Conservation (phyloP, 1,140 invertebrate genomes). For the Temnothorax nylanderi region DNA sequence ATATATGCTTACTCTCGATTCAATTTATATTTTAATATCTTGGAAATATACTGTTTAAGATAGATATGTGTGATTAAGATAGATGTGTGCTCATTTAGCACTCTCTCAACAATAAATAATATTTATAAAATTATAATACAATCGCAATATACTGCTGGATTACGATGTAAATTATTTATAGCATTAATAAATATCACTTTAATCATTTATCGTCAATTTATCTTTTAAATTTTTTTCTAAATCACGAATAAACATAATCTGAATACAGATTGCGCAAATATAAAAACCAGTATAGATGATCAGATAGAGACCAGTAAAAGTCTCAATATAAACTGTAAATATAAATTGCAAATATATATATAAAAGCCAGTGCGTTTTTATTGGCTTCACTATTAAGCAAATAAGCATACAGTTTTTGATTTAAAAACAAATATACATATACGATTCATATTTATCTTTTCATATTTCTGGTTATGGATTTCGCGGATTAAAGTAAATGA, state of each 20-base stretch:
- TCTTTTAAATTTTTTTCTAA: background rate
- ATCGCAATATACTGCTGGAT: background rate
- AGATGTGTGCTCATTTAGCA: background rate
- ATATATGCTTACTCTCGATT: background rate
- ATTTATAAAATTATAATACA: background rate
- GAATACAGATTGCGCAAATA: background rate
- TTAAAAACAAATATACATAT: background rate
- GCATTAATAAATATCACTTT: background rate
- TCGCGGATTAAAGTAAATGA: background rate
- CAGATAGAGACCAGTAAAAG: background rate
- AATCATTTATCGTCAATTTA: background rate
- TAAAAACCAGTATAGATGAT: background rate
- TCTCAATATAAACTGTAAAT: background rate
- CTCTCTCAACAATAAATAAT: background rate
- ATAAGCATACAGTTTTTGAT: background rate
- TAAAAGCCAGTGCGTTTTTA: slow-evolving; percentile 15
- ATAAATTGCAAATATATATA: background rate
- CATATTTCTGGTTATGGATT: background rate
- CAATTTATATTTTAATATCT: background rate
- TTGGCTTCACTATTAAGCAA: background rate
- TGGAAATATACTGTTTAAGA: background rate
- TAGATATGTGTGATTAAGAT: background rate
- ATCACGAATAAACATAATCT: background rate
- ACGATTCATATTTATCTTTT: background rate
- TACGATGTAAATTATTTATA: background rate